A percentile compares a stretch with the other conserved stretches of the same genome.
Evolutionary conservation across 2,113 vertebrate genomes (phyloP).

Genomic region (Vimba vimba): DNA sequence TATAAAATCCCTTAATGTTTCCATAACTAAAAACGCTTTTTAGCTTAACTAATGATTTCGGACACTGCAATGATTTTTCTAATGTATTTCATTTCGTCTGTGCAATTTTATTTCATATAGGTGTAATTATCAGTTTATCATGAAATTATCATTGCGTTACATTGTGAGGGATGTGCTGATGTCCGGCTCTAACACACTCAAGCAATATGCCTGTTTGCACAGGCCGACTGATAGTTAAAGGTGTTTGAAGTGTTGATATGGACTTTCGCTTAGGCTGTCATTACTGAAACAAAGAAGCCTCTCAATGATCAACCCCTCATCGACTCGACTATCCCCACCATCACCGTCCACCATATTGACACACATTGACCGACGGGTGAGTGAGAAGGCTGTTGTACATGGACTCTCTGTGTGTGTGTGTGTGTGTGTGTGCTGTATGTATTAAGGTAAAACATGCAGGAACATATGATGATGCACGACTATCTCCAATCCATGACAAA

Average conservation of each 20-base stretch:
- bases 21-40: too few relatives aligned
- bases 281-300: slow-evolving; percentile 82
- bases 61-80: too few relatives aligned
- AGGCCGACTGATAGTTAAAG: not conserved
- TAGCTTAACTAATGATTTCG: too few relatives aligned
- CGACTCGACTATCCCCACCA: slow-evolving; percentile 69
- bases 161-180: not conserved
- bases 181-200: not conserved
- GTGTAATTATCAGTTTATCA: not conserved
- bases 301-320: slow-evolving; percentile 74
- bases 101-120: not conserved
- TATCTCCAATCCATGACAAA: slow-evolving; percentile 63
- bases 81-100: not conserved
- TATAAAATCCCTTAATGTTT: too few relatives aligned
- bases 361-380: not conserved
- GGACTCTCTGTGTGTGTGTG: not conserved
- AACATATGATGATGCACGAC: slow-evolving; percentile 29
- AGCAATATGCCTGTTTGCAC: not conserved
- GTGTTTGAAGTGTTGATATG: not conserved
- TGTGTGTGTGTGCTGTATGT: not conserved
- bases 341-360: not conserved
- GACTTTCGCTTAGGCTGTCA: slow-evolving; percentile 74
- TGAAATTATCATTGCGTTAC: not conserved
- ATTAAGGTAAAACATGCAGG: not conserved
- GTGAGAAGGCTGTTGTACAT: not conserved